Evolutionary conservation across 2,113 vertebrate species (phyloP), one percentile per base, ranked within the genome.

Genomic region (Pomatorhinus ruficollis): DNA sequence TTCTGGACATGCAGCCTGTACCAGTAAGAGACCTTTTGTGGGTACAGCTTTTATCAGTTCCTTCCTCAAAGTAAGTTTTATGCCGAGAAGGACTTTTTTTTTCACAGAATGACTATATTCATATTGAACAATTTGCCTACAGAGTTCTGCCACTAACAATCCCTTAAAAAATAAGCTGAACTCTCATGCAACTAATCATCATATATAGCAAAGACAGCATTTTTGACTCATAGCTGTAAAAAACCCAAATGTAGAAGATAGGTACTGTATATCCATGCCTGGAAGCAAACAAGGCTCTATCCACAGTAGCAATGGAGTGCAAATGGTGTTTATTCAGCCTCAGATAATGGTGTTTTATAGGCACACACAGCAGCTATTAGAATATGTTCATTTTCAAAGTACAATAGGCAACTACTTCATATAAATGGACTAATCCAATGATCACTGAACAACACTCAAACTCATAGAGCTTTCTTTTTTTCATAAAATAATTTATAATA

Each of bases 21-120:
- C 30, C 50, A 80, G 59, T 37, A 59, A 42, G 40, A 53, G 23
- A 65, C 40, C 63, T 90, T 72, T 11, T 53, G 28, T 0, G 0
- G 42, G 22, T 53, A 85, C 57, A 79, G 49, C 18, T 83, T 88
- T 37, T 61, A 83, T 50, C 45, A 69, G 40, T 33, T 94, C 25
- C 53, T 50, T 76, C 61, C 53, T 91, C 75, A 53, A 23, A 90
- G 12, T 37, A 93, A 88, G 66, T 57, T 77, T 35, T 4, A 45
- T 11, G 28, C 22, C 0, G 0, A 87, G 33, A 9, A 88, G 22
- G 33, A 42, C 14, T 72, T 39, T n/a, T 30, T 30, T 47, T 54
- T 27, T 4, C 11, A 22, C 8, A 5, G 12, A 11, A 56, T 19
- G 24, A 83, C 23, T 65, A 27, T 31, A 65, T 39, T 52, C 15